Percentiles rank a stretch among this genome's conserved stretches.
Conservation (phyloP, 2,797 vertebrate species). For the Aplochiton taeniatus region DNA sequence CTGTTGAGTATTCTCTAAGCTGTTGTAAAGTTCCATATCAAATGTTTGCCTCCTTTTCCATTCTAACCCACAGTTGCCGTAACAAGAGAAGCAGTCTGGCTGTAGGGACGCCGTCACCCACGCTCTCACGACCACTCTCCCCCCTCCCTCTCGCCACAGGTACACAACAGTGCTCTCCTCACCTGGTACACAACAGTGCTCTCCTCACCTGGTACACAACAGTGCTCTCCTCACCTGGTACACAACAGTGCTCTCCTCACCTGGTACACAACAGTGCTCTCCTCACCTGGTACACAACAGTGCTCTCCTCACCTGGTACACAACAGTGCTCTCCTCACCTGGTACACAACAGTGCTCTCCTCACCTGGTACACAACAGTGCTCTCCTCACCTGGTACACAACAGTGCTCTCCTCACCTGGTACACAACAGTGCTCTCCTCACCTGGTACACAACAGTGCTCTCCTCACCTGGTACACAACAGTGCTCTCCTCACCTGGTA, state of each 20-base stretch:
- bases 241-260: conserved; percentile 30
- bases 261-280: conserved; percentile 73
- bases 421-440: conserved; percentile 56
- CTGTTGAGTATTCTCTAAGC: too few relatives aligned
- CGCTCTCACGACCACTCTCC: conserved; percentile 89
- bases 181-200: conserved; percentile 73
- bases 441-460: conserved; percentile 73
- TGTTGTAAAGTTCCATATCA: background rate
- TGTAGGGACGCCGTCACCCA: conserved; percentile 89
- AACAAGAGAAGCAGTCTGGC: conserved; percentile 90
- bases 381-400: conserved; percentile 71
- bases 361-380: conserved; percentile 72
- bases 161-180: conserved; percentile 56
- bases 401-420: conserved; percentile 56
- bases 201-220: conserved; percentile 72
- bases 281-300: conserved; percentile 72
- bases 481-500: conserved; percentile 68
- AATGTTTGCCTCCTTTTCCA: background rate
- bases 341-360: conserved; percentile 70
- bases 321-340: conserved; percentile 6
- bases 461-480: conserved; percentile 72
- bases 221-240: conserved; percentile 68
- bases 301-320: conserved; percentile 72
- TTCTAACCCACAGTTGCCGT: conserved; percentile 75
- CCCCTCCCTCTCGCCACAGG: conserved; percentile 89